Evolutionary conservation across 2,113 vertebrate species (phyloP), one percentile per base, ranked within the genome.

Genomic region (Campylomormyrus tamandua): DNA sequence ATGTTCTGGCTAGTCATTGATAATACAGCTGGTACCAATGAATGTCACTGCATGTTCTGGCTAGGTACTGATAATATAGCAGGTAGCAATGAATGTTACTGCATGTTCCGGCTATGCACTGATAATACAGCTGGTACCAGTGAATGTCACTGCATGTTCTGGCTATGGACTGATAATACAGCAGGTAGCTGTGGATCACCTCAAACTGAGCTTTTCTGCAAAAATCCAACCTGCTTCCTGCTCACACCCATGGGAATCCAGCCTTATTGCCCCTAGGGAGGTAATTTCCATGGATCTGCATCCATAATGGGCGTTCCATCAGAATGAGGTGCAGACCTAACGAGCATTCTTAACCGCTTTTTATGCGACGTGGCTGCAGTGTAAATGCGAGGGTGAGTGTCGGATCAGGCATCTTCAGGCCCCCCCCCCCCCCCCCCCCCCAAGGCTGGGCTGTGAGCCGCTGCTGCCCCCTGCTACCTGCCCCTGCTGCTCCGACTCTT

Each of bases 311-410:
- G 93, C 5, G 1, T 35, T 50, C 46, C 93, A 91, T 80, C 92
- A 93, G 93, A 94, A 95, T 94, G 89, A 94, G 91, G 89, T 86
- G 62, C 88, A 85, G 91, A 89, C 89, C 92, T 91, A 88, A 91
- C 89, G 89, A 93, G 91, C 91, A 87, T 66, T 85, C 31, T 77
- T 92, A 93, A 94, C 92, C 89, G 92, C 93, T 92, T 93, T 91
- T 93, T 93, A 94, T 94, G 91, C 92, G 89, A 6, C 27, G 58
- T 80, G 88, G 84, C 39, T 87, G 89, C 87, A 91, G 88, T 58
- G 91, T 93, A 93, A 90, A 77, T 85, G 52, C 39, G 13, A 58
- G 50, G 3, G 89, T 42, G 31, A n/a, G 80, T 48, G 89, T 39
- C 3, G 24, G 50, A 89, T 62, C 10, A 13, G 21, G 39, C 31